Evolutionary conservation across 1,140 invertebrate genomes (phyloP), one percentile per base, ranked within the genome.

Genomic region (Cydia strobilella): DNA sequence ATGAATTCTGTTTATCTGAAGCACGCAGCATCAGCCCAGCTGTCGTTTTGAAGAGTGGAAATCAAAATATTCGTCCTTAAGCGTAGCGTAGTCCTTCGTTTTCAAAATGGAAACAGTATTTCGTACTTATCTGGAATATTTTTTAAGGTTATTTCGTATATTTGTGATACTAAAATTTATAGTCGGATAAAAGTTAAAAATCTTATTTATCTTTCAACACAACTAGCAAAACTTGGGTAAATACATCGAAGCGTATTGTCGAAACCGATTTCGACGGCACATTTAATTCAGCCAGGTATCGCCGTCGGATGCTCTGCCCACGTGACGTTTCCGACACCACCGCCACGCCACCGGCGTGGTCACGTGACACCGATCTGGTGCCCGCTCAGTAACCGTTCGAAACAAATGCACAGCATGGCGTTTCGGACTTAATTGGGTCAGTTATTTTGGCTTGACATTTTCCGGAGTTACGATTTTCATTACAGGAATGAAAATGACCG

Each of bases 291-390:
- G 65, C 65, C 65, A 72, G 78, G 82, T 84, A 84, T 82, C 81
- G 81, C 81, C 76, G 84, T 86, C 89, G 87, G 88, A 91, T 83
- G 86, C 82, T 75, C 82, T 79, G 75, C 51, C 84, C 80, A 81
- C 83, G 82, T 86, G 86, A 91, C 85, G 78, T 82, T 80, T 88
- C 88, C 86, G 84, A 82, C 81, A 77, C 73, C 75, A 77, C 76
- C 75, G 78, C 86, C 84, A 82, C 81, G 76, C 73, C 75, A 77
- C 76, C 75, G 78, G 77, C 77, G 77, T 69, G 80, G 82, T 84
- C 86, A 83, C 82, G 81, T 86, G 84, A 86, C 82, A 81, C 80
- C 84, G 76, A 84, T 82, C 82, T 82, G 63, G 15, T 72, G 72
- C 35, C 45, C 73, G 51, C n/a, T 18, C 51, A 23, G 51, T 15